A percentile compares a stretch with the other conserved stretches of the same genome.
These are phyloP conservation scores for Hemaris fuciformis DNA, from an alignment of 2,888 invertebrate genomes.

Conservation along the genomic window DNA sequence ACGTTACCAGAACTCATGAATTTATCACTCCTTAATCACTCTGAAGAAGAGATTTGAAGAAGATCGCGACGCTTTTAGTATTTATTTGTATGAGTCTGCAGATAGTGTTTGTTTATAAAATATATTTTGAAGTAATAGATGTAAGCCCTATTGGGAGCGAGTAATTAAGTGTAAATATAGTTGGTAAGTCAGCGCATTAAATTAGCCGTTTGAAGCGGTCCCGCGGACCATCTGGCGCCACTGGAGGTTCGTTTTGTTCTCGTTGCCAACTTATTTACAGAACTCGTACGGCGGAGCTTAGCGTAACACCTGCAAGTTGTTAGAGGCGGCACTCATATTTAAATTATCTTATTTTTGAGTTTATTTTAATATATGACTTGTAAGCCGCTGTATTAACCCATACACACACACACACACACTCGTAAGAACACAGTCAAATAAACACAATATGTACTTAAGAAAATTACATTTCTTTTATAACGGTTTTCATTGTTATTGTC, in stretches of 20 bases:
- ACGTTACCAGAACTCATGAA: no score
- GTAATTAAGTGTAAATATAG: constrained; percentile 9
- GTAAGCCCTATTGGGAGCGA: not conserved
- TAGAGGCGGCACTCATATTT: not conserved
- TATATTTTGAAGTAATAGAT: not conserved
- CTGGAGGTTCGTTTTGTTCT: constrained; percentile 23
- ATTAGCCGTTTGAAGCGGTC: constrained; percentile 1
- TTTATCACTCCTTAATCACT: no score
- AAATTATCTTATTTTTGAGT: not conserved
- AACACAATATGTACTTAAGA: no score
- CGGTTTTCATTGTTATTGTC: no score
- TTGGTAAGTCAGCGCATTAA: not conserved
- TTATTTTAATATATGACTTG: not conserved
- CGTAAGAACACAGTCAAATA: no score
- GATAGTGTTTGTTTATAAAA: not conserved
- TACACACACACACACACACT: no score
- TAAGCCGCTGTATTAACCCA: no score
- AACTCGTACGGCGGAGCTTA: constrained; percentile 27
- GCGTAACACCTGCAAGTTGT: not conserved
- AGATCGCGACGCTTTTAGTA: no score
- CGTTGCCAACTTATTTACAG: constrained; percentile 32
- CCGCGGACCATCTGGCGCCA: constrained; percentile 34
- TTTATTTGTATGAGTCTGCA: no score
- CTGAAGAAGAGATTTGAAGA: no score
- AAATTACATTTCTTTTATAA: no score